Evolutionary conservation across 2,888 invertebrate species (phyloP).

Genomic region (Lasioglossum pauxillum): DNA sequence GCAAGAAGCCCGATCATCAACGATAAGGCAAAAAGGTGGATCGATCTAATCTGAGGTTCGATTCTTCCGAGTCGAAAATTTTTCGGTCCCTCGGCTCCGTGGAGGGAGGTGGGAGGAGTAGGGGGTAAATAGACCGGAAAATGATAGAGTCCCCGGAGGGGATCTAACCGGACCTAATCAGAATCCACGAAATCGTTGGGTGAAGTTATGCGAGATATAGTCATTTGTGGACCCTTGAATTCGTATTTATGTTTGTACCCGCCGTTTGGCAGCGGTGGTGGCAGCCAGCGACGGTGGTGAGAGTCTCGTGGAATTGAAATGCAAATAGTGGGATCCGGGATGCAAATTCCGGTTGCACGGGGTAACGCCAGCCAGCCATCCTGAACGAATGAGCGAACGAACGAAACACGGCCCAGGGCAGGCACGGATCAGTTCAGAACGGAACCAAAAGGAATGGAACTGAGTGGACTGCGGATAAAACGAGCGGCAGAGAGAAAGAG

Average conservation of each 20-base stretch:
- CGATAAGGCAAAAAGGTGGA: constrained; percentile 4
- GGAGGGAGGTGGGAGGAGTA: background rate
- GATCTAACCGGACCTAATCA: constrained; percentile 68
- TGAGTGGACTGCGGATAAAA: constrained; percentile 73
- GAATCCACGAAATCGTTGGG: constrained; percentile 65
- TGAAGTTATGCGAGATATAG: constrained; percentile 67
- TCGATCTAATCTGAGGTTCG: background rate
- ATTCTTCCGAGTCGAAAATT: constrained; percentile 21
- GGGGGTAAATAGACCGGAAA: constrained; percentile 40
- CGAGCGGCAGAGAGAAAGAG: constrained; percentile 47
- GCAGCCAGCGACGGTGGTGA: constrained; percentile 73
- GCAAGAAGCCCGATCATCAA: background rate
- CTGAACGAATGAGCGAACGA: constrained; percentile 73
- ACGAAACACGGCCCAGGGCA: constrained; percentile 69
- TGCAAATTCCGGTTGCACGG: constrained; percentile 83
- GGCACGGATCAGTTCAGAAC: constrained; percentile 76
- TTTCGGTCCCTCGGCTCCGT: background rate
- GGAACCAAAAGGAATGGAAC: constrained; percentile 73
- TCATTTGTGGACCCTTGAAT: constrained; percentile 75
- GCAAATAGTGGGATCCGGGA: constrained; percentile 83
- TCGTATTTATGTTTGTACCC: constrained; percentile 82
- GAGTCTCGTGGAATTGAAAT: constrained; percentile 83
- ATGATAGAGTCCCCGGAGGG: constrained; percentile 36
- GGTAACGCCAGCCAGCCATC: constrained; percentile 79
- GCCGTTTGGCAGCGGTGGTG: constrained; percentile 80